phyloP scores from a whole-genome alignment of 2,113 vertebrate genomes.

The Galbula dea region DNA sequence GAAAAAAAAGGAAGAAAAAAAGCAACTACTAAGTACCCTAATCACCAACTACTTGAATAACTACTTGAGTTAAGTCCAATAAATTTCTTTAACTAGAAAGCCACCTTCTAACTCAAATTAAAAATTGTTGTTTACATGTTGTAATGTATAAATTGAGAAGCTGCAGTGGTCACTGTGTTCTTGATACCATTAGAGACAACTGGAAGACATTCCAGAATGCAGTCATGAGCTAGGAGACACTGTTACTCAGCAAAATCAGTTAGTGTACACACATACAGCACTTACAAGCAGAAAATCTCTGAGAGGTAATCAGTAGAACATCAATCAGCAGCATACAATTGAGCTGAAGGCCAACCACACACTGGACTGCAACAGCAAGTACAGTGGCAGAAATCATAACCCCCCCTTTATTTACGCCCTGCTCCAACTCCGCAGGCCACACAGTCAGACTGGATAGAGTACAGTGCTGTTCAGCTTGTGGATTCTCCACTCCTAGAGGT shows the following conservation, averaged over 20 bases:
- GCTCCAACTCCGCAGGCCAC: neutral
- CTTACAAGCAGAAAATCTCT: neutral
- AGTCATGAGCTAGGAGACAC: neutral
- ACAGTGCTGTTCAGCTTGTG: neutral
- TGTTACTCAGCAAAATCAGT: neutral
- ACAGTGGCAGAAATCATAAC: neutral
- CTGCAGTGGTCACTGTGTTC: neutral
- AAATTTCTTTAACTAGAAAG: neutral
- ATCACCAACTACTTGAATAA: neutral
- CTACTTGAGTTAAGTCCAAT: neutral
- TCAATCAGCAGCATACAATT: neutral
- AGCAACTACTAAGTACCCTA: neutral
- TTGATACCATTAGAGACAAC: neutral
- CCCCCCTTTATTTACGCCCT: neutral
- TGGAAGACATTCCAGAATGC: neutral
- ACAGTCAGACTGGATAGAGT: neutral
- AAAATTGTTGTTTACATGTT: neutral
- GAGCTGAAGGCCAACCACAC: neutral
- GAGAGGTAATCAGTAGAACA: neutral
- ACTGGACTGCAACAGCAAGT: neutral
- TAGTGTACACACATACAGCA: fast-evolving
- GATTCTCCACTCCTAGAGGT: neutral
- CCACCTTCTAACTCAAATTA: neutral
- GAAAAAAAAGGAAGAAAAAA: neutral
- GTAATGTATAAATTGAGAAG: neutral